These are phyloP conservation scores for Zygogramma bicolorata DNA, from an alignment of 2,888 invertebrate species.

Conservation along the genomic window DNA sequence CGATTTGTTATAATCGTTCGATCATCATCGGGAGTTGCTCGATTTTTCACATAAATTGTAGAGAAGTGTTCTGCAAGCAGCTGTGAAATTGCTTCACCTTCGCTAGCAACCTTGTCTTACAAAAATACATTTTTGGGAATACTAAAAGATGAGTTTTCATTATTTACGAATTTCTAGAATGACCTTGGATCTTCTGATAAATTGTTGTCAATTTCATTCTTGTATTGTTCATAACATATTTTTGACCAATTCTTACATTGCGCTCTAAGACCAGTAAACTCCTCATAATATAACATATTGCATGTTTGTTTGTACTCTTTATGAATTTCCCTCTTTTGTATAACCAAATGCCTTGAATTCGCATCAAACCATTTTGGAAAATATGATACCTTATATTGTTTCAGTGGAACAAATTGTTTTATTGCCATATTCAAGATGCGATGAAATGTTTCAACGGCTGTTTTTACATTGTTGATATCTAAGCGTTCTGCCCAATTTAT, in stretches of 20 bases:
- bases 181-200: background rate
- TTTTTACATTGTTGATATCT: background rate
- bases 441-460: conserved; percentile 1
- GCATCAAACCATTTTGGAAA: conserved; percentile 2
- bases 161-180: background rate
- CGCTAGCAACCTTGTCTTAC: background rate
- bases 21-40: background rate
- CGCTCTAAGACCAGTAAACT: background rate
- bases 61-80: conserved; percentile 5
- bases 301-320: conserved; percentile 3
- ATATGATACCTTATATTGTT: background rate
- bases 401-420: background rate
- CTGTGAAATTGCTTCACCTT: no score
- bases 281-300: conserved; percentile 1
- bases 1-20: background rate
- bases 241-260: background rate
- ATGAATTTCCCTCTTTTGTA: background rate
- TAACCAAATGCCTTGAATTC: background rate
- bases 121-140: background rate
- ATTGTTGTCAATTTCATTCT: background rate
- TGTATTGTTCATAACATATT: background rate
- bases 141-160: background rate
- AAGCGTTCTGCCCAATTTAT: conserved; percentile 4
- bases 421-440: no score
- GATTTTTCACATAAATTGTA: background rate